A percentile compares a stretch with the other conserved stretches of the same genome.
These are phyloP conservation scores for Onychostoma macrolepis DNA, from an alignment of 2,113 vertebrate species.

Conservation along the genomic window DNA sequence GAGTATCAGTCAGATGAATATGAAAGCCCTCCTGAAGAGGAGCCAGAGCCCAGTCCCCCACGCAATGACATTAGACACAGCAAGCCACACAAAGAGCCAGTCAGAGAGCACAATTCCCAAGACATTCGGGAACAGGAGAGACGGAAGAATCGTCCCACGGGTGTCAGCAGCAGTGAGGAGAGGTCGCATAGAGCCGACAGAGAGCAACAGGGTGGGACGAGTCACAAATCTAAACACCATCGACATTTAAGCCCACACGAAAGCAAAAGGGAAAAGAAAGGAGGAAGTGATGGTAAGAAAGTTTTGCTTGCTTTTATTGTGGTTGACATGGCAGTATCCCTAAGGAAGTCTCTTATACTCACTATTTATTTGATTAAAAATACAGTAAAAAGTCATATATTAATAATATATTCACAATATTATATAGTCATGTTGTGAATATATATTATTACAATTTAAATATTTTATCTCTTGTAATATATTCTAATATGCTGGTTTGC, in stretches of 20 bases:
- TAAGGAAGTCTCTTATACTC: neutral
- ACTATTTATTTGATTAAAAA: neutral
- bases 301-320: neutral
- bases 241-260: constrained; percentile 66
- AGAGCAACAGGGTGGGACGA: constrained; percentile 69
- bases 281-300: constrained; percentile 70
- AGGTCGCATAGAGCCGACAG: constrained; percentile 68
- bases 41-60: constrained; percentile 63
- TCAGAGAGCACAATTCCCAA: constrained; percentile 67
- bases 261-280: constrained; percentile 75
- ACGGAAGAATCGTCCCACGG: constrained; percentile 53
- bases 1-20: constrained; percentile 78
- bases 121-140: constrained; percentile 58
- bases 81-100: constrained; percentile 68
- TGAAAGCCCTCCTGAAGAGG: constrained; percentile 79
- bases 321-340: neutral
- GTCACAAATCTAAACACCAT: constrained; percentile 73
- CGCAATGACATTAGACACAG: constrained; percentile 60
- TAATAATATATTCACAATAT: too few species aligned
- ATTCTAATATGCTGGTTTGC: neutral
- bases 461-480: neutral
- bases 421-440: neutral
- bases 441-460: neutral
- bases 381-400: neutral
- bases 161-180: constrained; percentile 40